phyloP scores from a whole-genome alignment of 2,113 vertebrate genomes.

The Pogonocichla stellata region DNA sequence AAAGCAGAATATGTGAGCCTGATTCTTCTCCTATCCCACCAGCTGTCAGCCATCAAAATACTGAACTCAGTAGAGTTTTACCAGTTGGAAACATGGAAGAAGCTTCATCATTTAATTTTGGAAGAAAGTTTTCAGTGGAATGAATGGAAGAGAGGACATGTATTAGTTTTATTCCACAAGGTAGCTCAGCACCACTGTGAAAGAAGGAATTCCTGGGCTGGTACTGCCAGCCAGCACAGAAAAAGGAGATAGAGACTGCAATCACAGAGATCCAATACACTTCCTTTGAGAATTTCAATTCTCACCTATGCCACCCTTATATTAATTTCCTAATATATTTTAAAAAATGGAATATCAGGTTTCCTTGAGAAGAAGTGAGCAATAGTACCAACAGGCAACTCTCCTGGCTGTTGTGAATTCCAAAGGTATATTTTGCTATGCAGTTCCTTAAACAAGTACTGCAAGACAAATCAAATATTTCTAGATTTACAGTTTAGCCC shows the following conservation, averaged over 20 bases:
- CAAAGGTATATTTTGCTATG: background rate
- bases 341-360: background rate
- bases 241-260: background rate
- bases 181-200: background rate
- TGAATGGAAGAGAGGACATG: background rate
- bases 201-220: background rate
- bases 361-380: background rate
- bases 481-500: background rate
- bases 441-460: background rate
- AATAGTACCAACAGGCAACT: background rate
- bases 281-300: background rate
- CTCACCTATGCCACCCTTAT: background rate
- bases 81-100: background rate
- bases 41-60: background rate
- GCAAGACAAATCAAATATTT: background rate
- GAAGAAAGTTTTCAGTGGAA: background rate
- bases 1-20: background rate
- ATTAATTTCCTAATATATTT: background rate
- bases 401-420: background rate
- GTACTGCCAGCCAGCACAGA: background rate
- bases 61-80: background rate
- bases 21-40: background rate
- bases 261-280: background rate
- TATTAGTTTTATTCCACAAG: background rate
- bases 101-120: background rate